A percentile compares a stretch with the other conserved stretches of the same genome.
Conservation (phyloP, 2,888 invertebrate species). For the Agrotis clavis region DNA sequence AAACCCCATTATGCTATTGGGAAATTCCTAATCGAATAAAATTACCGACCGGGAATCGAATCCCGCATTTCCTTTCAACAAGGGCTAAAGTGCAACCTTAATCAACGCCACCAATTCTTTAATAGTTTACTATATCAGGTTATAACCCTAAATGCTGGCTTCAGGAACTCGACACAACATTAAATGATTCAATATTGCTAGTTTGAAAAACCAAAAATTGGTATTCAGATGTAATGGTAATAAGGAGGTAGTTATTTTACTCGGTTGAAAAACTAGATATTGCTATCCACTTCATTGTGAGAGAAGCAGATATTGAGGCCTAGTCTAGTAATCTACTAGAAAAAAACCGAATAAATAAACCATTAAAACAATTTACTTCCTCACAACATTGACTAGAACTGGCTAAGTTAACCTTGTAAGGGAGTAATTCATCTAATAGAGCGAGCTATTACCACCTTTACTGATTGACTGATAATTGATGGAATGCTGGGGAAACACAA, state of each 20-base stretch:
- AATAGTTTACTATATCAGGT: neutral
- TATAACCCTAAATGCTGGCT: neutral
- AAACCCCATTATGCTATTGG: neutral
- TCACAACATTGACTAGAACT: neutral
- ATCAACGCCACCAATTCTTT: neutral
- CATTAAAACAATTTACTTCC: constrained; percentile 16
- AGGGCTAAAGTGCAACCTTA: neutral
- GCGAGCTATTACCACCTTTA: neutral
- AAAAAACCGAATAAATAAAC: constrained; percentile 3
- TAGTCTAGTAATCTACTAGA: neutral
- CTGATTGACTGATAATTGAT: constrained; percentile 5
- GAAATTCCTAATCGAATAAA: neutral
- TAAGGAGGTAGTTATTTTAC: no score
- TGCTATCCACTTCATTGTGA: no score
- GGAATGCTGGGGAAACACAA: constrained; percentile 24
- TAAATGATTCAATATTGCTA: neutral
- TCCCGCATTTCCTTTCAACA: neutral
- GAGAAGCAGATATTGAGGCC: neutral
- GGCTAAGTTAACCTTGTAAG: neutral
- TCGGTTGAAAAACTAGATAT: no score
- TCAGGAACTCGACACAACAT: neutral
- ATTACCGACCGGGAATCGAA: neutral
- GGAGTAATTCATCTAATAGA: constrained; percentile 24
- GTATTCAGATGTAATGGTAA: no score
- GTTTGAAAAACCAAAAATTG: neutral